Evolutionary conservation across 2,888 invertebrate species (phyloP).

Genomic region (Sinopyrophorus schimmeli): DNA sequence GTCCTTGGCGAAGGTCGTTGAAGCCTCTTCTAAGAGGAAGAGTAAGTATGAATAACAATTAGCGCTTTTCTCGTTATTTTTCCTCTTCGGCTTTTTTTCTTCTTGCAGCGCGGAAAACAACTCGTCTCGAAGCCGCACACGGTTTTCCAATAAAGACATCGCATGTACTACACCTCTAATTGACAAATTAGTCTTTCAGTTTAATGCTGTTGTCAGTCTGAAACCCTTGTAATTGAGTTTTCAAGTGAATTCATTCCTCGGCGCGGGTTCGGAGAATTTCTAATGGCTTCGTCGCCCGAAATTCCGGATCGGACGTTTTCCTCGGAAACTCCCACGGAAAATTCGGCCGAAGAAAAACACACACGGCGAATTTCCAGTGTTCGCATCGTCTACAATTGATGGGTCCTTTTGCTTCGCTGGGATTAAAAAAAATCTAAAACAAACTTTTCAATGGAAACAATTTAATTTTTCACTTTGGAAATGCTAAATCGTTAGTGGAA

Average conservation of each 20-base stretch:
- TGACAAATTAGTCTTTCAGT: conserved; percentile 15
- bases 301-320: conserved; percentile 7
- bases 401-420: no score
- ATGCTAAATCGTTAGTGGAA: no score
- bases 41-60: conserved; percentile 6
- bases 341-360: not conserved
- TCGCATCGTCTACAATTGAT: no score
- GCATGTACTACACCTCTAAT: no score
- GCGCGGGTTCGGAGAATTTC: conserved; percentile 8
- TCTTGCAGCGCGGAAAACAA: not conserved
- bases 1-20: conserved; percentile 28
- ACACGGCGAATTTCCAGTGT: not conserved
- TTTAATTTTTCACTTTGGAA: no score
- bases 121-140: not conserved
- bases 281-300: conserved; percentile 10
- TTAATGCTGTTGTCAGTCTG: conserved; percentile 10
- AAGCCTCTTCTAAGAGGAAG: conserved; percentile 15
- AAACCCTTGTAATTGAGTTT: conserved; percentile 24
- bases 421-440: no score
- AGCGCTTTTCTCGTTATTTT: not conserved
- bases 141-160: conserved; percentile 10
- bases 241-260: conserved; percentile 12
- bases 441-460: no score
- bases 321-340: no score
- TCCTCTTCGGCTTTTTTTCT: not conserved